Conservation (phyloP, 2,888 invertebrate genomes). For the Lingula anatina region DNA sequence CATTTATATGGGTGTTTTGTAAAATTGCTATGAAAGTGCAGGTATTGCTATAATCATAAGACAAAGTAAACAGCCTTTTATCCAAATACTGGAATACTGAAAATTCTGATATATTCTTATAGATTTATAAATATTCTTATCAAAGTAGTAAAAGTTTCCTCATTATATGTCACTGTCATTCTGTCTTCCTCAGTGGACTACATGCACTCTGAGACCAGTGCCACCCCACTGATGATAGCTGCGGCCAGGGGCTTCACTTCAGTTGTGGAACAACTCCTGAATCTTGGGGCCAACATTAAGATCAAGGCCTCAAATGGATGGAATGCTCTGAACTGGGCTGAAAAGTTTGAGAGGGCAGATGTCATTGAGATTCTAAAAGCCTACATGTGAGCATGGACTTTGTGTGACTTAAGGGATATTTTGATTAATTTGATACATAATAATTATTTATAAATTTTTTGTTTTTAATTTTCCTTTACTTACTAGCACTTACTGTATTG, state of each 20-base stretch:
- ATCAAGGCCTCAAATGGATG: slow-evolving; percentile 62
- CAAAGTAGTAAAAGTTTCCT: not conserved
- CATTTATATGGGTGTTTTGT: no score
- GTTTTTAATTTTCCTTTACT: no score
- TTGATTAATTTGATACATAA: slow-evolving; percentile 1
- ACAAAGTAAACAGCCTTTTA: no score
- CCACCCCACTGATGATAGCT: slow-evolving; percentile 75
- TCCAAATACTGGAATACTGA: no score
- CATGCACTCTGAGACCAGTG: slow-evolving; percentile 63
- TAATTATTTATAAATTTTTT: no score
- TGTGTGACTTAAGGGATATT: not conserved
- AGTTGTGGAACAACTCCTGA: slow-evolving; percentile 66
- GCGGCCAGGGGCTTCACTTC: slow-evolving; percentile 67
- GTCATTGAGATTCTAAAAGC: slow-evolving; percentile 62
- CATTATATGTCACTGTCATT: no score
- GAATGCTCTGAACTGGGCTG: slow-evolving; percentile 70
- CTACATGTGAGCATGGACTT: slow-evolving; percentile 38
- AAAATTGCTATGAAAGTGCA: no score
- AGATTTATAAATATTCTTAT: not conserved
- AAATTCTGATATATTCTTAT: not conserved
- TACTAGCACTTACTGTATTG: no score
- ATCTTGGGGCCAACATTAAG: slow-evolving; percentile 64
- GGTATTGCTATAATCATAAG: no score
- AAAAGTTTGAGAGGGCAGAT: slow-evolving; percentile 60
- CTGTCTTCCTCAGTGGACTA: slow-evolving; percentile 58